Percentiles rank a stretch among this genome's conserved stretches.
phyloP scores from a whole-genome alignment of 2,888 invertebrate genomes.

The Drosophila longiperda region DNA sequence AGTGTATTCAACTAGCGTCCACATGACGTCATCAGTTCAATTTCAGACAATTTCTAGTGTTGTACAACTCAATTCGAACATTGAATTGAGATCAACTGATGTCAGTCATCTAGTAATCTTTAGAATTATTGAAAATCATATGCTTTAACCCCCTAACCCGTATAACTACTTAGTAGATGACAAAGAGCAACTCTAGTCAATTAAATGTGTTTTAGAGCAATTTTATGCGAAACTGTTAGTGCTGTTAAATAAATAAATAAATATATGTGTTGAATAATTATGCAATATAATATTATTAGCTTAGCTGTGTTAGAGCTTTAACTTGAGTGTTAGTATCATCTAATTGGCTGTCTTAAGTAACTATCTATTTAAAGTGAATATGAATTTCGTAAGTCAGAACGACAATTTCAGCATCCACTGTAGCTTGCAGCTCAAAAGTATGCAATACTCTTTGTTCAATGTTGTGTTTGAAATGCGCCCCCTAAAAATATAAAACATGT shows the following conservation, averaged over 20 bases:
- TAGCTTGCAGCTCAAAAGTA: conserved; percentile 59
- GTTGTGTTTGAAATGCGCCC: conserved; percentile 50
- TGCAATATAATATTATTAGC: conserved; percentile 34
- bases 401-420: conserved; percentile 17
- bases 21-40: conserved; percentile 44
- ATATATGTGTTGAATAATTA: conserved; percentile 26
- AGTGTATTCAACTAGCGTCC: conserved; percentile 58
- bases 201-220: conserved; percentile 80
- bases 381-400: conserved; percentile 14
- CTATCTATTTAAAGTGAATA: conserved; percentile 3
- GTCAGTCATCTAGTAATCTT: conserved; percentile 56
- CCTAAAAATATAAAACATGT: conserved; percentile 26
- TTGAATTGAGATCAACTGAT: conserved; percentile 36
- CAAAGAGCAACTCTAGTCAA: conserved; percentile 68
- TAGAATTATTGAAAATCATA: conserved; percentile 30
- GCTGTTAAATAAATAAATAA: conserved; percentile 61
- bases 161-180: conserved; percentile 56
- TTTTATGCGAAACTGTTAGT: conserved; percentile 76
- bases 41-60: conserved; percentile 16
- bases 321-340: conserved; percentile 10
- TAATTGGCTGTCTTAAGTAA: conserved; percentile 18
- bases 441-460: conserved; percentile 59
- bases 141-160: conserved; percentile 49
- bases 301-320: conserved; percentile 53
- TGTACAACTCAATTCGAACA: conserved; percentile 34